Evolutionary conservation across 2,888 invertebrate species (phyloP), one percentile per base, ranked within the genome.

Genomic region (Ptilodon capucinus): DNA sequence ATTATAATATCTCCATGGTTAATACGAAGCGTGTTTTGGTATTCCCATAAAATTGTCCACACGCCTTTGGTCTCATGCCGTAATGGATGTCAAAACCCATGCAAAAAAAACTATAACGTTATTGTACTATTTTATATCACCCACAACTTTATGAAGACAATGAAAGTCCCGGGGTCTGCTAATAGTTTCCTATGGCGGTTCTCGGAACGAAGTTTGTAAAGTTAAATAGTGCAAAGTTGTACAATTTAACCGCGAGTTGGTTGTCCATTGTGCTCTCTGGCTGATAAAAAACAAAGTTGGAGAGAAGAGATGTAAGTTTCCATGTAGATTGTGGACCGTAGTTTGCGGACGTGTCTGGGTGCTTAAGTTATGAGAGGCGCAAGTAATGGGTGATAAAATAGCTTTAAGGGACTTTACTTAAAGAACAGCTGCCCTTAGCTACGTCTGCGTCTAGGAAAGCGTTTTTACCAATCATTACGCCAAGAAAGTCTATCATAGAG

Each of bases 161-260:
- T 76, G 66, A 64, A 60, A 54, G 64, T 62, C 60, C 51, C 48
- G 47, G 63, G n/a, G 59, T 59, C 60, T 56, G 54, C 65, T 57
- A 71, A 76, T 74, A 79, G 78, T 75, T 81, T 68, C 67, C 69
- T 63, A 60, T 64, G 50, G 46, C 59, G 47, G 72, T 66, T 72
- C 69, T 53, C 44, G 35, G 54, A 71, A 70, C 64, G 51, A 75
- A 79, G 75, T 84, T 82, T 65, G 54, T 57, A 11, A 81, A 83
- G 79, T 84, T 82, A 84, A 83, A 84, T 81, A 83, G 79, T 79
- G 76, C 65, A 73, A 82, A 84, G 76, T 83, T 82, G 76, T 74
- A 76, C 79, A 77, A 79, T 79, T 81, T 79, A 69, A 74, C 80
- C 79, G 71, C 80, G 73, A 78, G 79, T 68, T 62, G 71, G 73